Conservation (phyloP, 2,113 vertebrate species). For the Hemiscyllium ocellatum region DNA sequence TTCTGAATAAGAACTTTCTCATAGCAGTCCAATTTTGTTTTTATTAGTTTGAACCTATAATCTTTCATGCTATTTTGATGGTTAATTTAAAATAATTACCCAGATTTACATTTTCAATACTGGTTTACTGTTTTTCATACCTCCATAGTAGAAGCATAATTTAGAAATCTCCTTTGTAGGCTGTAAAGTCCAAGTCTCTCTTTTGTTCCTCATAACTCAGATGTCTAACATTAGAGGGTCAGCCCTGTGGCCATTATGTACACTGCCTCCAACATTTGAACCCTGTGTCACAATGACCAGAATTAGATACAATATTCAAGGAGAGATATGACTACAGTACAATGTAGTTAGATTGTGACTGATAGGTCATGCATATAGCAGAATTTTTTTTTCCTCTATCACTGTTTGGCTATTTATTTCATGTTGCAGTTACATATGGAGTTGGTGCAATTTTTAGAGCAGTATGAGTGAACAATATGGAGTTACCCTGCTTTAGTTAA, state of each 20-base stretch:
- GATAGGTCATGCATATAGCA: background rate
- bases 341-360: background rate
- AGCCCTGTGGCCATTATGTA: background rate
- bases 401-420: background rate
- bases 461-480: background rate
- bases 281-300: constrained; percentile 8
- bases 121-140: background rate
- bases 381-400: background rate
- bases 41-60: background rate
- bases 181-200: background rate
- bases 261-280: background rate
- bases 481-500: background rate
- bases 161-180: background rate
- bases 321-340: background rate
- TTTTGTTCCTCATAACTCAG: background rate
- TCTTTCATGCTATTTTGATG: background rate
- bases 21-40: background rate
- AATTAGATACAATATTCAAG: background rate
- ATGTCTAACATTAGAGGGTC: background rate
- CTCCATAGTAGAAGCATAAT: background rate
- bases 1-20: background rate
- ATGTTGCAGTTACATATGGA: background rate
- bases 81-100: background rate
- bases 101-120: background rate
- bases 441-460: background rate